Base-by-base conservation (phyloP, 2,888 invertebrate species). In the Caenorhabditis parvicauda region DNA sequence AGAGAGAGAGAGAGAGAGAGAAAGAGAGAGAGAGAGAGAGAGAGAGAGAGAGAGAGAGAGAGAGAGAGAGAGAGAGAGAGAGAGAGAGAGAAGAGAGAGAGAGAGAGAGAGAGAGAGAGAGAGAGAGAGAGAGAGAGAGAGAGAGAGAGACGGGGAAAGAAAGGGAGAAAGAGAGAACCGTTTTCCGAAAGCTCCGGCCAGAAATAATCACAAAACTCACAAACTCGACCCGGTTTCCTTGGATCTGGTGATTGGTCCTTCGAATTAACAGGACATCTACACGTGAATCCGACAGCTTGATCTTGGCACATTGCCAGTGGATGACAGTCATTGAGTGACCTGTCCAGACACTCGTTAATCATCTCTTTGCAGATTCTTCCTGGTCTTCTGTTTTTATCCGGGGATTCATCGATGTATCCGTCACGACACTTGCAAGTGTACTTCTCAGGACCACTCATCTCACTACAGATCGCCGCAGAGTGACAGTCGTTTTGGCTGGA, bases 351-450 rank as follows among this genome's bases (percentile, higher is more conserved):
- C 49, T 81, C 81, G 59, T 81, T 81, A 19, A 70, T 45, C 59
- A 70, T 64, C 57, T 74, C 74, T 28, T 72, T 64, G 47, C 80
- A 80, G 17, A 80, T 59, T 32, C 80, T 54, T 14, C 80, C 80
- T 3, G 80, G 79, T 14, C 71, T 55, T 22, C 58, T 44, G 12
- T 27, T 24, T 25, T 57, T 60, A 51, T 77, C 71, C 2, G 77
- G 79, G 7, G 73, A 75, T 45, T 77, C 72, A 82, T 90, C 90
- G 0, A 87, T 86, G 82, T 85, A 89, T 2, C 89, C 91, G 82
- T 91, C 90, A 49, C 87, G 86, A 78, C 93, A 93, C 72, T 90
- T 89, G 82, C 93, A 93, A 2, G 72, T 70, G 64, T 72, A 76
- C 32, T 70, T 70, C 55, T 72, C 70, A 9, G 68, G 55, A 9